phyloP scores from a whole-genome alignment of 2,888 invertebrate species.

The Lysandra bellargus region DNA sequence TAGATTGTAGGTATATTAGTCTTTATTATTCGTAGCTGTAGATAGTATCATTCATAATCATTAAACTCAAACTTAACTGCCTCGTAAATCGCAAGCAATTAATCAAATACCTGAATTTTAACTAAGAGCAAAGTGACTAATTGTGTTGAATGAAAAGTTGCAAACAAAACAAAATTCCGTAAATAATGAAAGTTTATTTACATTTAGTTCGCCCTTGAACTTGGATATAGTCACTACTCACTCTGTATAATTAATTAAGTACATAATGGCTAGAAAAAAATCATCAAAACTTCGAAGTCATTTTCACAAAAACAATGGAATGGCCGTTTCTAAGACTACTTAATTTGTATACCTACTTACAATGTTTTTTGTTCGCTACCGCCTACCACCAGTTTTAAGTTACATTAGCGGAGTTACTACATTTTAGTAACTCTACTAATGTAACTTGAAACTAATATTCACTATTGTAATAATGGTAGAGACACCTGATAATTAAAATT shows the following conservation, averaged over 20 bases:
- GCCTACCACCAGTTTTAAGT: neutral
- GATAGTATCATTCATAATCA: neutral
- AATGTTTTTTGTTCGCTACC: neutral
- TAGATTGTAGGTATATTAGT: too few relatives aligned
- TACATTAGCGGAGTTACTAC: too few relatives aligned
- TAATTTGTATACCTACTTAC: neutral
- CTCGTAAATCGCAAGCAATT: neutral
- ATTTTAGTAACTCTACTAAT: too few relatives aligned
- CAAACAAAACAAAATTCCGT: neutral
- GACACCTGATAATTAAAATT: too few relatives aligned
- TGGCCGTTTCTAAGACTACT: neutral
- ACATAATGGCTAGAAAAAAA: neutral
- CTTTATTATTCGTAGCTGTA: too few relatives aligned
- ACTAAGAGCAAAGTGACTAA: neutral
- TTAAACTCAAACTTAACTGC: neutral
- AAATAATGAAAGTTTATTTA: neutral
- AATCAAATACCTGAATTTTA: neutral
- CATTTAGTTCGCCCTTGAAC: conserved; percentile 12
- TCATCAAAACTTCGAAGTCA: neutral
- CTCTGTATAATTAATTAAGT: neutral
- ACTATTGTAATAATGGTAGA: too few relatives aligned
- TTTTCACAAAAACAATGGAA: neutral
- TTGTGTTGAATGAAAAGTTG: neutral
- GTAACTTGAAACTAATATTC: too few relatives aligned
- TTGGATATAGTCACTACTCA: neutral